Conservation (phyloP, 64 coral and sea anemone species). For the Trachythela sp. region DNA sequence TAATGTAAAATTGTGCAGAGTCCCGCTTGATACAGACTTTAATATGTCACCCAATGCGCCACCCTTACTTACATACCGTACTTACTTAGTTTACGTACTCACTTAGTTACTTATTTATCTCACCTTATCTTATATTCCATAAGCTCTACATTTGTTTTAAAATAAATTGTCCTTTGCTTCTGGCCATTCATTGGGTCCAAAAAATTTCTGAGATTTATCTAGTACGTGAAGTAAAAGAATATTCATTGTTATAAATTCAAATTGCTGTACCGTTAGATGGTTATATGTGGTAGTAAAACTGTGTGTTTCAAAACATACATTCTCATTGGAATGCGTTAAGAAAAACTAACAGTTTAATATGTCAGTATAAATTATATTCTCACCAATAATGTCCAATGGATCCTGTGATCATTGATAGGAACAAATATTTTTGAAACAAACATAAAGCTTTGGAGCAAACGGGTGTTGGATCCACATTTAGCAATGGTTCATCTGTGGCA, state of each 20-base stretch:
- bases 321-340: neutral
- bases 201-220: neutral
- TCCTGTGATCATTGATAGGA: neutral
- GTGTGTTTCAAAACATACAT: neutral
- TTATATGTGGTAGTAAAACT: neutral
- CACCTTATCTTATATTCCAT: neutral
- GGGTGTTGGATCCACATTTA: neutral
- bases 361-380: neutral
- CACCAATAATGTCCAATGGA: too few species aligned
- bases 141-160: neutral
- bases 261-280: neutral
- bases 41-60: too few species aligned
- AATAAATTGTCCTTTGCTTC: neutral
- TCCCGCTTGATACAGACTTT: too few species aligned
- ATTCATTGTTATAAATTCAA: neutral
- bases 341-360: neutral
- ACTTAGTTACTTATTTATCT: neutral
- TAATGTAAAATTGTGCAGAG: too few species aligned
- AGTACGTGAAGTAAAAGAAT: neutral
- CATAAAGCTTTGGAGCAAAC: neutral
- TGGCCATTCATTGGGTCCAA: neutral
- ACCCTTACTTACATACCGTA: too few species aligned
- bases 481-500: slow-evolving; percentile 6
- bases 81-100: too few species aligned
- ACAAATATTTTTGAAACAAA: neutral